Evolutionary conservation across 2,113 vertebrate species (phyloP).

Genomic region (Strix aluco): DNA sequence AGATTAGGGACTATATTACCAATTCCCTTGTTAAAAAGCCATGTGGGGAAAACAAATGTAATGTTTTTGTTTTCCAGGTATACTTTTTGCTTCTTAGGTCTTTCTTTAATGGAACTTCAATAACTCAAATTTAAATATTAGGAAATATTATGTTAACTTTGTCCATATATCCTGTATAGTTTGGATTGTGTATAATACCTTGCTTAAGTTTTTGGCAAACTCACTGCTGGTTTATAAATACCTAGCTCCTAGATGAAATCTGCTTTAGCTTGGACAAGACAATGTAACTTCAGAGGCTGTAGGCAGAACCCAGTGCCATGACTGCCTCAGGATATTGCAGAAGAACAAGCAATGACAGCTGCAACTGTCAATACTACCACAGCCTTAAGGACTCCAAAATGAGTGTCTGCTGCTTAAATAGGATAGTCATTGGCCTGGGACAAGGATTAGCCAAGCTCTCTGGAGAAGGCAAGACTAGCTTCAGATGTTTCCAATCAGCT

Average conservation of each 20-base stretch:
- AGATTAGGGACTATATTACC: neutral
- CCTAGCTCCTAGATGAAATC: neutral
- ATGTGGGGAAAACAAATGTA: neutral
- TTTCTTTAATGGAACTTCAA: neutral
- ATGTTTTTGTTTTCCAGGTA: neutral
- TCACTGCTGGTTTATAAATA: neutral
- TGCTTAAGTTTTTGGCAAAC: neutral
- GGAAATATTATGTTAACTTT: neutral
- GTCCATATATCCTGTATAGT: neutral
- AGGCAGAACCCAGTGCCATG: neutral
- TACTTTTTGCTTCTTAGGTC: neutral
- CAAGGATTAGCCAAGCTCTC: neutral
- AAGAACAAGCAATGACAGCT: neutral
- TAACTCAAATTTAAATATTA: neutral
- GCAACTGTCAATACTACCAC: neutral
- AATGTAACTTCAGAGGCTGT: neutral
- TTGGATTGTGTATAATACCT: neutral
- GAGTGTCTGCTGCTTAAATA: neutral
- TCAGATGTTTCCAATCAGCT: neutral
- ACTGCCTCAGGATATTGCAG: neutral
- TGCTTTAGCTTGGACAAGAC: neutral
- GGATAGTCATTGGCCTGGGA: neutral
- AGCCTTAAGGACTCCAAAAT: neutral
- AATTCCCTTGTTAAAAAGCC: neutral
- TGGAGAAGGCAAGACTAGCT: neutral